phyloP scores from a whole-genome alignment of 2,888 invertebrate genomes.

The Dromius quadrimaculatus region DNA sequence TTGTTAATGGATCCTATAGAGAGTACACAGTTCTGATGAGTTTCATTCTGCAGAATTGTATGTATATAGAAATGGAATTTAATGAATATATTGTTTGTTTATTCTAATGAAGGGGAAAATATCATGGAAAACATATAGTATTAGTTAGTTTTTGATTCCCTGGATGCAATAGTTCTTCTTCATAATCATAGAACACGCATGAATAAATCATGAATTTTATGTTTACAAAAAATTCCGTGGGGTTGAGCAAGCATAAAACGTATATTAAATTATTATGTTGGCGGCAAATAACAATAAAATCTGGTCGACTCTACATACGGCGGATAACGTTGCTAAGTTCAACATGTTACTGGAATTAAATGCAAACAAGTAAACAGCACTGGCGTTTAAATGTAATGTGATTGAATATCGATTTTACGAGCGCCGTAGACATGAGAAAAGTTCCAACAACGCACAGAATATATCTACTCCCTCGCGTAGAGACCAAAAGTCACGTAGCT shows the following conservation, averaged over 20 bases:
- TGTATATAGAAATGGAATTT: too few species aligned
- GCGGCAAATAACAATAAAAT: slow-evolving; percentile 42
- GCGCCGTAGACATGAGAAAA: slow-evolving; percentile 18
- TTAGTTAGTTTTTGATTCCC: slow-evolving; percentile 20
- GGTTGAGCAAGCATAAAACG: slow-evolving; percentile 29
- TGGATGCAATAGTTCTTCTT: neutral
- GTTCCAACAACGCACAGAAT: slow-evolving; percentile 10
- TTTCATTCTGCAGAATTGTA: too few species aligned
- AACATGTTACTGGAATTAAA: slow-evolving; percentile 51
- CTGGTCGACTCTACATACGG: slow-evolving; percentile 29
- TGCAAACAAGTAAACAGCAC: slow-evolving; percentile 49
- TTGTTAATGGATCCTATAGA: too few species aligned
- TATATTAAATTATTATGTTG: slow-evolving; percentile 45
- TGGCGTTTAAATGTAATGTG: slow-evolving; percentile 50
- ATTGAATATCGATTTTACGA: slow-evolving; percentile 47
- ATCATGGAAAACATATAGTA: too few species aligned
- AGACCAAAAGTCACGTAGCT: too few species aligned
- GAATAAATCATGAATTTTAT: slow-evolving; percentile 25
- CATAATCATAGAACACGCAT: slow-evolving; percentile 2
- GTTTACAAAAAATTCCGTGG: slow-evolving; percentile 23
- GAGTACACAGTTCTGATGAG: too few species aligned
- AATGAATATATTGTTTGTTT: too few species aligned
- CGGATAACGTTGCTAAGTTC: slow-evolving; percentile 45
- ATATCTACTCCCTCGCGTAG: too few species aligned
- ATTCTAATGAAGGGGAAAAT: too few species aligned